Percentiles rank a stretch among this genome's conserved stretches.
Conservation (phyloP, 2,113 vertebrate genomes). For the Pelobates fuscus region DNA sequence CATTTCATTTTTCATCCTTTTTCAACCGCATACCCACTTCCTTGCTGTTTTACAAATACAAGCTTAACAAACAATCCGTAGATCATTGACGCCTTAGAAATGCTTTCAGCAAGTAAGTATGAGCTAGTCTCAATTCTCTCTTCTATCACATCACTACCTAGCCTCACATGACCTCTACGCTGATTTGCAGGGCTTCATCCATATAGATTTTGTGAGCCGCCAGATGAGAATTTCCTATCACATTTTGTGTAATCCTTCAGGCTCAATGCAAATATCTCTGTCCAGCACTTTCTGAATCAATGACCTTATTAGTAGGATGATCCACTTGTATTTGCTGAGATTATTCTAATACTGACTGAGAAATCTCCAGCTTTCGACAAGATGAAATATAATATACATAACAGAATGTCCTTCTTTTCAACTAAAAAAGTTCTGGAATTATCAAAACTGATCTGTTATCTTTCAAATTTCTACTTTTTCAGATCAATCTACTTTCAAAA, state of each 20-base stretch:
- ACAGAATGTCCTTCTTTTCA: not conserved
- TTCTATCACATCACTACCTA: not conserved
- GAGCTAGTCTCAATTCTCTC: not conserved
- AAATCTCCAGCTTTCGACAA: constrained; percentile 19
- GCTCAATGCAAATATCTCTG: constrained; percentile 12
- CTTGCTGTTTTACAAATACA: not conserved
- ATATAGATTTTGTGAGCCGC: constrained; percentile 8
- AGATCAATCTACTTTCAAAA: no score
- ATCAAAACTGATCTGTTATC: no score
- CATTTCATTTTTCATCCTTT: not conserved
- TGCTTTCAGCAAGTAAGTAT: not conserved
- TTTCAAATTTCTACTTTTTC: no score
- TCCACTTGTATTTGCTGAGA: constrained; percentile 18
- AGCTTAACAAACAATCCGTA: not conserved
- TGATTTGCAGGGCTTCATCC: not conserved
- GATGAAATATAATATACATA: constrained; percentile 16
- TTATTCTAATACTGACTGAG: constrained; percentile 21
- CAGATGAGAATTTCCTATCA: constrained; percentile 8
- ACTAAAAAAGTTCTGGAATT: no score
- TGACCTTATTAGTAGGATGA: constrained; percentile 36
- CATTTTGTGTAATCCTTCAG: constrained; percentile 7
- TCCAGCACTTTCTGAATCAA: constrained; percentile 8
- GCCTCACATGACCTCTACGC: not conserved
- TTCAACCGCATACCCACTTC: not conserved
- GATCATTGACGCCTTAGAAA: not conserved